Conservation (phyloP, 2,797 vertebrate genomes). For the Carcharodon carcharias region DNA sequence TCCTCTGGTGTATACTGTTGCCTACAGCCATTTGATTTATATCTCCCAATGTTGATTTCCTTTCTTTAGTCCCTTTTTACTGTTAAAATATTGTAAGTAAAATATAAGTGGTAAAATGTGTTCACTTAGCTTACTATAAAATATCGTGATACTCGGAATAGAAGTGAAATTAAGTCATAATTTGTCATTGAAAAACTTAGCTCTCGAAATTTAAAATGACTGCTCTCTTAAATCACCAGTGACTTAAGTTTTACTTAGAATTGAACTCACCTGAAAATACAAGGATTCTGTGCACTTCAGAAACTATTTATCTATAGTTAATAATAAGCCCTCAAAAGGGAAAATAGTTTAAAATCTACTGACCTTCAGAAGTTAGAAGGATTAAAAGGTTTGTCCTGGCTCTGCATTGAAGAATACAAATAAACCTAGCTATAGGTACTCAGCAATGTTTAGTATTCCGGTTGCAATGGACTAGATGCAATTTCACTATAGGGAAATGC, state of each 20-base stretch:
- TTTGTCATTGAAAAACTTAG: neutral
- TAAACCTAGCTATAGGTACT: neutral
- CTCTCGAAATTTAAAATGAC: neutral
- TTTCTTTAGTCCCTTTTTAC: neutral
- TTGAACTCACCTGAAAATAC: neutral
- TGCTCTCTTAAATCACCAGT: neutral
- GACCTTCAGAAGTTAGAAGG: conserved; percentile 23
- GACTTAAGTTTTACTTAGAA: neutral
- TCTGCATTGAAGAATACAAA: conserved; percentile 5
- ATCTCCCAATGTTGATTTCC: neutral
- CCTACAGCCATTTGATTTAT: conserved; percentile 1
- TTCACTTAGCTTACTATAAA: neutral
- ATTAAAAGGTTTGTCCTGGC: neutral
- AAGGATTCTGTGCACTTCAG: neutral
- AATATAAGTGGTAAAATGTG: neutral
- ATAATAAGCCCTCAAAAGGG: neutral
- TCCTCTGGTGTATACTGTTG: neutral
- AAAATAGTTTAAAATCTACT: neutral
- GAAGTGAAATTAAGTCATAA: neutral
- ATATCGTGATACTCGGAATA: neutral
- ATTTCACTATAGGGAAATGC: conserved; percentile 43
- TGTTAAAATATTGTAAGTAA: neutral
- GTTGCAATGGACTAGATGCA: neutral
- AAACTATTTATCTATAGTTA: neutral
- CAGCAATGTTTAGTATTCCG: neutral